These are phyloP conservation scores for Gibbula magus DNA, from an alignment of 2,888 invertebrate species.

Conservation along the genomic window DNA sequence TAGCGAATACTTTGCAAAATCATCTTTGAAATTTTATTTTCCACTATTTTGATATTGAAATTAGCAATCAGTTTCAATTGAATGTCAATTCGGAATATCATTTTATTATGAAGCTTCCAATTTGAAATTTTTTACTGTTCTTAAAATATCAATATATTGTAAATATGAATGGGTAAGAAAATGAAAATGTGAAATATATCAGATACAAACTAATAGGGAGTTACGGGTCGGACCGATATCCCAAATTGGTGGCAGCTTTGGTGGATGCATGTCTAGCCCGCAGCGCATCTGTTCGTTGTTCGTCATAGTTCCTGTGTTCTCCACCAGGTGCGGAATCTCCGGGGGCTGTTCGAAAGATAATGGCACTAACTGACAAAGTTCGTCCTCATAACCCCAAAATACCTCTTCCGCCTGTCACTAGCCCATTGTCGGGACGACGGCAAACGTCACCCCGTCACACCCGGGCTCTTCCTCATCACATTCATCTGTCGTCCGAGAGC, in stretches of 20 bases:
- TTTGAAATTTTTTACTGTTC: too few relatives aligned
- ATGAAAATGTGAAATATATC: too few relatives aligned
- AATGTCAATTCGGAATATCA: too few relatives aligned
- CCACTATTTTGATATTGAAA: too few relatives aligned
- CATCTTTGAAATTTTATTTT: too few relatives aligned
- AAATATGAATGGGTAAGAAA: too few relatives aligned
- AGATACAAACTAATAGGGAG: too few relatives aligned
- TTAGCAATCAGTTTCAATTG: too few relatives aligned
- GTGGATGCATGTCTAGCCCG: neutral
- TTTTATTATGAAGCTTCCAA: too few relatives aligned
- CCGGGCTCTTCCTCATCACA: constrained; percentile 72
- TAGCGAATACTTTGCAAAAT: too few relatives aligned
- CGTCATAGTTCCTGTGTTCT: constrained; percentile 21
- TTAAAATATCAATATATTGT: too few relatives aligned
- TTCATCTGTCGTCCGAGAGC: constrained; percentile 94
- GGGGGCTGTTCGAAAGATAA: constrained; percentile 95
- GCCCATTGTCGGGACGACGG: constrained; percentile 81
- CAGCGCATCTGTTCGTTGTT: constrained; percentile 3
- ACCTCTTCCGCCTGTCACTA: constrained; percentile 59
- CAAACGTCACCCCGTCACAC: constrained; percentile 85
- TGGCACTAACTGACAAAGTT: constrained; percentile 83
- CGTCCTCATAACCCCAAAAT: constrained; percentile 72
- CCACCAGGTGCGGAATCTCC: constrained; percentile 90
- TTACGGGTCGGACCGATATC: too few relatives aligned
- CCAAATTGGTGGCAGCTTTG: constrained; percentile 15